A percentile compares a stretch with the other conserved stretches of the same genome.
phyloP scores from a whole-genome alignment of 1,140 invertebrate species.

The Dendrolimus kikuchii region DNA sequence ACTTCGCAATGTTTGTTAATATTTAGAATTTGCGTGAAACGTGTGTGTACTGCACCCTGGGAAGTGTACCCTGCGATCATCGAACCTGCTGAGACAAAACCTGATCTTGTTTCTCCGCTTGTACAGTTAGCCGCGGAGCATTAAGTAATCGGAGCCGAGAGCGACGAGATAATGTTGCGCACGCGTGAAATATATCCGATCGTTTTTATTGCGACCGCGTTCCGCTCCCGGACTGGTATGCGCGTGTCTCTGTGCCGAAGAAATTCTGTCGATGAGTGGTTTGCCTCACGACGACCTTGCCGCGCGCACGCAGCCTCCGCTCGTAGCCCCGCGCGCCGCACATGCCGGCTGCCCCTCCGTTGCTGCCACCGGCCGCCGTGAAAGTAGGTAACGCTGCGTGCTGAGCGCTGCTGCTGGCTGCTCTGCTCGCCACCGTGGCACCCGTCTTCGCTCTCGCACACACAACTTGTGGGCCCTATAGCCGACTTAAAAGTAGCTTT shows the following conservation, averaged over 20 bases:
- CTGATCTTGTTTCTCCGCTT: conserved; percentile 55
- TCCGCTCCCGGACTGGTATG: conserved; percentile 63
- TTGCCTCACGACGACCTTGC: conserved; percentile 69
- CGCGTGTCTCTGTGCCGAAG: conserved; percentile 53
- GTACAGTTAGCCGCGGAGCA: conserved; percentile 63
- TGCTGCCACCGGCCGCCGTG: conserved; percentile 45
- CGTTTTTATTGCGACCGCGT: conserved; percentile 67
- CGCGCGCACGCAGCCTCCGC: conserved; percentile 17
- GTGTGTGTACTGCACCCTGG: conserved; percentile 24
- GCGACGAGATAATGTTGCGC: conserved; percentile 64
- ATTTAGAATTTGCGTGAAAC: neutral
- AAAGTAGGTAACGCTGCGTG: conserved; percentile 55
- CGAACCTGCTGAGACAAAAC: conserved; percentile 62
- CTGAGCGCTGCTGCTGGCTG: neutral
- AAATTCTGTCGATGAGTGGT: conserved; percentile 64
- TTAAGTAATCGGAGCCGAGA: conserved; percentile 68
- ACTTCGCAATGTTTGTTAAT: no score
- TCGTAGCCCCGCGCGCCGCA: conserved; percentile 7
- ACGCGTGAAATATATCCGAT: conserved; percentile 68
- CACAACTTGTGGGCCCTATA: conserved; percentile 30
- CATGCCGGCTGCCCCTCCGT: conserved; percentile 21
- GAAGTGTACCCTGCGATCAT: conserved; percentile 46
- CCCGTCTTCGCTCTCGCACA: conserved; percentile 20
- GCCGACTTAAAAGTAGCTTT: conserved; percentile 41
- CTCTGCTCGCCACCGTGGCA: conserved; percentile 16